These are phyloP conservation scores for Syrrhaptes paradoxus DNA, from an alignment of 2,113 vertebrate genomes.

Conservation along the genomic window DNA sequence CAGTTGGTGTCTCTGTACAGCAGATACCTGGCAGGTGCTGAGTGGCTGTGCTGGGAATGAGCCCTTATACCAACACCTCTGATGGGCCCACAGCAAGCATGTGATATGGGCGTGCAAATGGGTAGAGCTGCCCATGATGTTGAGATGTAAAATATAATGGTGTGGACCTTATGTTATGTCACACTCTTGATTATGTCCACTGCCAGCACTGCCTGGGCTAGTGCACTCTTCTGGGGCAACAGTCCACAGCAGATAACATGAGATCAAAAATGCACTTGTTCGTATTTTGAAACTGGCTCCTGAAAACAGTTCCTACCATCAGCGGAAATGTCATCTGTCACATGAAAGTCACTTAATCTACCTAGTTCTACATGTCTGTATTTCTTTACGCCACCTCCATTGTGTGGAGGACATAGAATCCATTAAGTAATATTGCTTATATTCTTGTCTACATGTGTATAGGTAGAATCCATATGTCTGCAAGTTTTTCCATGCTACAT, in stretches of 20 bases:
- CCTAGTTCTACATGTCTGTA: neutral
- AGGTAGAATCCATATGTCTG: neutral
- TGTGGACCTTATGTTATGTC: neutral
- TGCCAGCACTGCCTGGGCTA: neutral
- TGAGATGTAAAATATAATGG: neutral
- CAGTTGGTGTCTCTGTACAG: neutral
- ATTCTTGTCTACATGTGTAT: neutral
- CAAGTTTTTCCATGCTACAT: neutral
- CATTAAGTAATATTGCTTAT: neutral
- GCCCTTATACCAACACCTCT: neutral
- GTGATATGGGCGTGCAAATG: neutral
- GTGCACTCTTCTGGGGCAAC: neutral
- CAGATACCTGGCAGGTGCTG: neutral
- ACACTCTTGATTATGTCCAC: neutral
- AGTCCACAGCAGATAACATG: neutral
- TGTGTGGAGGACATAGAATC: neutral
- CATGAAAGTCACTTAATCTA: neutral
- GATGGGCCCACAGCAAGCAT: accelerated
- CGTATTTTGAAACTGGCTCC: neutral
- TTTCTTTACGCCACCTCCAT: neutral
- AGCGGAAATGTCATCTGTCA: neutral
- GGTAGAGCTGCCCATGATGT: neutral
- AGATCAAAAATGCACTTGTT: neutral
- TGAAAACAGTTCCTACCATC: neutral
- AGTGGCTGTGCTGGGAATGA: neutral